Evolutionary conservation across 2,888 invertebrate genomes (phyloP).

Genomic region (Theristus sp.): DNA sequence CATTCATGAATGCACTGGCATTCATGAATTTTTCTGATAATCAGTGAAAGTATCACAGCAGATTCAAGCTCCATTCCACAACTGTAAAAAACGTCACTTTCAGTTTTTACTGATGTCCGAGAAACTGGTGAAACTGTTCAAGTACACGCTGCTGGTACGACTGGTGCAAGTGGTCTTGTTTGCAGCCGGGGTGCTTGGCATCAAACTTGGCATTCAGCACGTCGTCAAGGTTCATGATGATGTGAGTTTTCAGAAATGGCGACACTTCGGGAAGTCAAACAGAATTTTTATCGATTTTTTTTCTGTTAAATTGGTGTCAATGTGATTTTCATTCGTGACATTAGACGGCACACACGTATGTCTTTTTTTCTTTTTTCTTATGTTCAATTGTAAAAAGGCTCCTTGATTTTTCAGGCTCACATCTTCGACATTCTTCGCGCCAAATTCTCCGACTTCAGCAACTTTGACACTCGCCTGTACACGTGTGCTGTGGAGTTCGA

Average conservation of each 20-base stretch:
- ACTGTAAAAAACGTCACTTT: no score
- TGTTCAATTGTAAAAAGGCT: background rate
- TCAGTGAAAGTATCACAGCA: no score
- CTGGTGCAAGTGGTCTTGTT: conserved; percentile 24
- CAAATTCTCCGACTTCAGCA: conserved; percentile 48
- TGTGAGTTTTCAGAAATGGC: conserved; percentile 29
- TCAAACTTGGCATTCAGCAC: conserved; percentile 29
- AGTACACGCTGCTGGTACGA: conserved; percentile 8
- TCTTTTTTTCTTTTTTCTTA: no score
- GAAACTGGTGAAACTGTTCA: background rate
- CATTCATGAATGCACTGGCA: no score
- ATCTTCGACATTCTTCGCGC: conserved; percentile 51
- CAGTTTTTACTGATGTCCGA: background rate
- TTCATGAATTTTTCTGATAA: no score
- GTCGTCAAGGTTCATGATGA: conserved; percentile 31
- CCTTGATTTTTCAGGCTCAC: conserved; percentile 39
- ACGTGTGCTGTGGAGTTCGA: conserved; percentile 59
- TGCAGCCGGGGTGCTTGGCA: conserved; percentile 24
- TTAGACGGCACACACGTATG: no score
- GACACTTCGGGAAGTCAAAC: no score
- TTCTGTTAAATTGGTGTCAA: background rate
- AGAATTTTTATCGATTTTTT: no score
- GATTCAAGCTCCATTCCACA: no score
- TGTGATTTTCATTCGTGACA: background rate
- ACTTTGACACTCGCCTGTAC: conserved; percentile 56